Conservation (phyloP, 2,888 invertebrate genomes). For the Mesorhabditis belari region DNA sequence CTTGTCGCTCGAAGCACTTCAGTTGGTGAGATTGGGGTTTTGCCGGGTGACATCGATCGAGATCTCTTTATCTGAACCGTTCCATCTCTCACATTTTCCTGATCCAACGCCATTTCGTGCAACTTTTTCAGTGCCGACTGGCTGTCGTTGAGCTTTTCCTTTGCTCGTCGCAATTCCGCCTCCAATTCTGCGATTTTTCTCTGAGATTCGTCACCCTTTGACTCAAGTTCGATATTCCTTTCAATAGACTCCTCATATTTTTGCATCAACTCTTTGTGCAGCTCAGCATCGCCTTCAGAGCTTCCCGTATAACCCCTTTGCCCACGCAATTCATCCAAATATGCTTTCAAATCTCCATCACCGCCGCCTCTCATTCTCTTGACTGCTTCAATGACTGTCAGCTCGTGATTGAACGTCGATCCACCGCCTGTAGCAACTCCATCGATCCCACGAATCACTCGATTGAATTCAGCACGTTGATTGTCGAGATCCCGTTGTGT, state of each 20-base stretch:
- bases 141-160: constrained; percentile 41
- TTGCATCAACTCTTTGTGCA: constrained; percentile 49
- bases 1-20: constrained; percentile 47
- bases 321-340: neutral
- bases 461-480: constrained; percentile 32
- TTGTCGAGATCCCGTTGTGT: constrained; percentile 38
- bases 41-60: constrained; percentile 47
- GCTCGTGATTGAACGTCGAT: constrained; percentile 37
- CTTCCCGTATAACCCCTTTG: constrained; percentile 7
- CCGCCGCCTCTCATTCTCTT: constrained; percentile 14
- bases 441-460: constrained; percentile 17
- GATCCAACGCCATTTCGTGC: constrained; percentile 44
- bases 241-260: constrained; percentile 51
- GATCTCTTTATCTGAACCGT: constrained; percentile 32
- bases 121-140: constrained; percentile 44
- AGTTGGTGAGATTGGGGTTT: constrained; percentile 39
- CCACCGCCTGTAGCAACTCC: constrained; percentile 18
- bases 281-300: constrained; percentile 38
- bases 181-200: constrained; percentile 47
- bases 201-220: constrained; percentile 44
- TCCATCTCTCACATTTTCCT: constrained; percentile 28
- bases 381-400: constrained; percentile 37
- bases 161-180: constrained; percentile 41
- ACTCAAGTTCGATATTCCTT: constrained; percentile 49
- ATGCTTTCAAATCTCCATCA: neutral